Percentiles rank a stretch among this genome's conserved stretches.
These are phyloP conservation scores for Paragorgia papillata DNA, from an alignment of 92 coral and sea anemone species.

Conservation along the genomic window DNA sequence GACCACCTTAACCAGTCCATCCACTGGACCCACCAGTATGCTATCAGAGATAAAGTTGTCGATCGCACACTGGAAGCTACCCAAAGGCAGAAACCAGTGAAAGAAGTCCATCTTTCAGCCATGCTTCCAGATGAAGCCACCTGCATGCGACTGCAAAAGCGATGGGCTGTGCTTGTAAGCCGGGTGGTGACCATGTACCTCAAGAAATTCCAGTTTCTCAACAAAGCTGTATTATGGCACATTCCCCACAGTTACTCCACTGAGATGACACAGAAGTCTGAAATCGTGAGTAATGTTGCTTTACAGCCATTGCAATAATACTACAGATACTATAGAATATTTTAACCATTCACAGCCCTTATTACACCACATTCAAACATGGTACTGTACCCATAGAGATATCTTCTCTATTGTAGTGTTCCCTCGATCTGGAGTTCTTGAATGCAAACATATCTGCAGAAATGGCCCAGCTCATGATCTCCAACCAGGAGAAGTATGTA, in stretches of 20 bases:
- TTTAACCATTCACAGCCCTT: background rate
- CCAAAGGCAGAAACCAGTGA: slow-evolving; percentile 36
- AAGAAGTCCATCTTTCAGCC: slow-evolving; percentile 41
- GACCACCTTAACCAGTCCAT: slow-evolving; percentile 54
- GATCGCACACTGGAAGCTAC: slow-evolving; percentile 26
- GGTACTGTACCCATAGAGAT: background rate
- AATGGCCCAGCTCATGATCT: slow-evolving; percentile 51
- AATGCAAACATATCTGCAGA: slow-evolving; percentile 57
- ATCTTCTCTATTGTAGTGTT: slow-evolving; percentile 47
- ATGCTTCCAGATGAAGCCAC: slow-evolving; percentile 49
- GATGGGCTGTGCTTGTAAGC: slow-evolving; percentile 55
- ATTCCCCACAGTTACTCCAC: slow-evolving; percentile 43
- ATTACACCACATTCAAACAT: background rate
- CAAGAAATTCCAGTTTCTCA: slow-evolving; percentile 37
- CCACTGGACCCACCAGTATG: slow-evolving; percentile 65
- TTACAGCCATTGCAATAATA: too few species aligned
- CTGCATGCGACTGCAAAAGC: slow-evolving; percentile 25
- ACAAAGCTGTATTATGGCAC: slow-evolving; percentile 37
- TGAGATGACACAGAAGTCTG: slow-evolving; percentile 51
- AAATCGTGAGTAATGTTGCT: slow-evolving; percentile 43
- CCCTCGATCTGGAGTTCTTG: slow-evolving; percentile 50
- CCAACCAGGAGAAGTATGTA: slow-evolving; percentile 51
- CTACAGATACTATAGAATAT: background rate
- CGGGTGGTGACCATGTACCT: slow-evolving; percentile 24
- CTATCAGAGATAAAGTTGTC: slow-evolving; percentile 40